Evolutionary conservation across 1,140 invertebrate genomes (phyloP), one percentile per base, ranked within the genome.

Genomic region (Rhopalosiphum padi): DNA sequence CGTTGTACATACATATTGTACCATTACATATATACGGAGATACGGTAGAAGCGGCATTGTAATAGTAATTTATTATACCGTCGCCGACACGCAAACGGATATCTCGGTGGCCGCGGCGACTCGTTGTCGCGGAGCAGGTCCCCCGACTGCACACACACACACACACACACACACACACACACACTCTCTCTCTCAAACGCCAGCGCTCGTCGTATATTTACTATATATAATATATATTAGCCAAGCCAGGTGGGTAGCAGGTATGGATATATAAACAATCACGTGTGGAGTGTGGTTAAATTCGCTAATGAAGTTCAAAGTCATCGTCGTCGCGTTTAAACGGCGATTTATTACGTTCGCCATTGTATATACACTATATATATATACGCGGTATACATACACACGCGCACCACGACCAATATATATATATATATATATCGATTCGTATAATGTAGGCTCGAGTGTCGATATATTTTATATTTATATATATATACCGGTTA

Each of bases 241-340:
- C 11, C 5, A n/a, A 21, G 60, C 18, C 18, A 51, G 48, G 60
- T 77, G 25, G 55, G 55, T 60, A 77, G 60, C 15, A 60, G 55
- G 55, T 60, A 77, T 77, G n/a, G 30, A 77, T 77, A 46, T 60
- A 60, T 6, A 77, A 77, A 77, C 60, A 77, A 35, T 77, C 60
- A 77, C n/a, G 60, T 77, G 60, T 77, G 60, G 60, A 15, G 60
- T 77, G 60, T 77, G 60, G 60, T 77, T 77, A 60, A 90, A 90
- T 90, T 60, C 88, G 37, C 51, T 90, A 90, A 90, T 90, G 53
- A 90, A 90, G 88, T 90, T 60, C 53, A 55, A 55, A 90, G 51
- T 55, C 48, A 25, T 55, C 35, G 46, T 43, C 83, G 30, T 46
- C 85, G 85, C 87, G 46, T 60, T 90, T 90, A 30, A 55, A 90